Evolutionary conservation across 2,888 invertebrate species (phyloP), one percentile per base, ranked within the genome.

Genomic region (Lasioglossum vierecki): DNA sequence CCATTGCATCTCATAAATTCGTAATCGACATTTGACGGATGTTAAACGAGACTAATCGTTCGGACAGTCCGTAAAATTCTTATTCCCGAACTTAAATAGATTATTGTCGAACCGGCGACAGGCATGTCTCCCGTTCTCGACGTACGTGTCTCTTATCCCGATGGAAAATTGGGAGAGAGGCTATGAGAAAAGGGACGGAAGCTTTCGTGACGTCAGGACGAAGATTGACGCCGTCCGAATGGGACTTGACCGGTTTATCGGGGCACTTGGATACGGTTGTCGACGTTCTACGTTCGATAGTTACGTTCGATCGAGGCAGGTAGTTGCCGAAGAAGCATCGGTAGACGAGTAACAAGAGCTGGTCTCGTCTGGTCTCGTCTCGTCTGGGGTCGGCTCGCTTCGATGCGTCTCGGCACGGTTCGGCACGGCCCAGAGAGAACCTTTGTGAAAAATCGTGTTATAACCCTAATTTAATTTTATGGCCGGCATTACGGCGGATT

Each of bases 381-480:
- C 30, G 63, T 63, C 63, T 30, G 30, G 30, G 30, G 30, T 30
- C 63, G 18, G 18, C 76, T 60, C 73, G 74, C 63, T 74, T 82
- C 86, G 76, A 71, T 76, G 80, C 85, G 76, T 22, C 68, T 68
- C 72, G 30, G 76, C 80, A 22, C 70, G 73, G 79, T 68, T 82
- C 86, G 84, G 84, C 86, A 83, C 88, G 88, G 90, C 85, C 88
- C 88, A 90, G 91, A 91, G 91, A 91, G 92, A 91, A 92, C 93
- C 94, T 94, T 94, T 94, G 94, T 94, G 94, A 95, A 95, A 95
- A 95, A 95, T 94, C 93, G 94, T 93, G 95, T 95, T 95, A 95
- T 94, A 95, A 95, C 95, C 95, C 95, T 95, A 95, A 95, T 95
- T 95, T 95, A 95, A 95, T 95, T 95, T 95, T 95, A 95, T 95